Base-by-base conservation (phyloP, 2,888 invertebrate species). In the Brassicogethes aeneus region DNA sequence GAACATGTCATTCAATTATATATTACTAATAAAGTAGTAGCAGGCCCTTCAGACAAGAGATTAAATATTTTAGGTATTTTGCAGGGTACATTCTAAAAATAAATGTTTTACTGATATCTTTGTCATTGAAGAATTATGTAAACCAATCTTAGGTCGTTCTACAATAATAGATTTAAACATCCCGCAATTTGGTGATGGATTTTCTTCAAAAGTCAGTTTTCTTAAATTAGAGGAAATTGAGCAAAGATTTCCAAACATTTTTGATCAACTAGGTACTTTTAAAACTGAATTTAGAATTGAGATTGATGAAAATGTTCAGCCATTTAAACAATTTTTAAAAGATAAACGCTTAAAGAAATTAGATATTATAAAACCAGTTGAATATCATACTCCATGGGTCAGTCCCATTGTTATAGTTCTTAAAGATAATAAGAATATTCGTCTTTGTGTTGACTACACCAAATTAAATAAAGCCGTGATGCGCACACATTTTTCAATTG, bases 401-500 rank as follows among this genome's bases (percentile, higher is more conserved):
- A 40, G 41, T 33, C 48, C 48, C 3, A 48, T 49, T 2, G 49
- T 51, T 16, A 34, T 45, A 31, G 49, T 50, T n/a, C 41, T 34
- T 3, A 47, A 47, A 35, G 39, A 42, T 33, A 16, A 41, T 13
- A 34, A 37, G 14, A 33, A 29, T 1, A 16, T 47, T 7, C n/a
- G 51, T 34, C 8, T 49, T 33, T 51, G 47, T 36, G 37, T 43
- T 2, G 52, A 52, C 42, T 50, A 44, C 34, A 49, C 50, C 1
- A 29, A 48, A 36, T 15, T 53, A 15, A 52, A 50, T 35, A 41
- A 45, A 34, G 36, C 37, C 16, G 48, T 54, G 15, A 36, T 43
- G 17, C 41, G 54, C n/a, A 23, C 50, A 7, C 45, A 52, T 15
- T 50, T 44, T 39, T 55, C 55, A 1, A 45, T 59, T 10, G 49